Evolutionary conservation across 2,797 vertebrate genomes (phyloP).

Genomic region (Zonotrichia albicollis): DNA sequence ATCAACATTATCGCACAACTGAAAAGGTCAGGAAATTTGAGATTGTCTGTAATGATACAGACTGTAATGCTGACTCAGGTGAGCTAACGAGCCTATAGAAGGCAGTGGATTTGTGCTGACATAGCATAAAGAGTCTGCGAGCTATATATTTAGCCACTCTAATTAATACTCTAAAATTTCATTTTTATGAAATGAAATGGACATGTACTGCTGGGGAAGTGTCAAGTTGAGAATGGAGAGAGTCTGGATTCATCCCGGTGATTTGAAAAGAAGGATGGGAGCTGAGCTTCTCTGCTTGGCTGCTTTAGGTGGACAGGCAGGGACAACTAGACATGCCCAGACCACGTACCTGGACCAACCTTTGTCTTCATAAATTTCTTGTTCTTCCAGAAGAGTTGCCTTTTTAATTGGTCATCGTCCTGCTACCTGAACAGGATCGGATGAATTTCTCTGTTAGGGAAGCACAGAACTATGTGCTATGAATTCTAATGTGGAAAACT

Average conservation of each 20-base stretch:
- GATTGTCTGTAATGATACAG: neutral
- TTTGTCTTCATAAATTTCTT: neutral
- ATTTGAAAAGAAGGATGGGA: neutral
- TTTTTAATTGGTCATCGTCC: neutral
- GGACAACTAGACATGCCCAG: neutral
- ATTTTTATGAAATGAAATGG: neutral
- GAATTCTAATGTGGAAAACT: neutral
- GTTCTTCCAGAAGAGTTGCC: neutral
- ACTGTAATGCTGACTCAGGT: neutral
- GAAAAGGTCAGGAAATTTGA: slow-evolving; percentile 21
- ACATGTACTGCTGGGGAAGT: neutral
- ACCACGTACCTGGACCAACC: neutral
- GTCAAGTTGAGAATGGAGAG: neutral
- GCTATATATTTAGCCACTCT: neutral
- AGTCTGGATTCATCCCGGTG: neutral
- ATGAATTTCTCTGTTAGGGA: neutral
- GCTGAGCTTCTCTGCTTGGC: neutral
- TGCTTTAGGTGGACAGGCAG: neutral
- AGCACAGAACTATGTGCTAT: neutral
- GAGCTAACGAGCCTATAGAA: neutral
- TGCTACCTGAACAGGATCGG: neutral
- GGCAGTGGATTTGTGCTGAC: neutral
- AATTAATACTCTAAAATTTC: neutral
- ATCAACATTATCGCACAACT: slow-evolving; percentile 18
- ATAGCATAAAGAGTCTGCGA: neutral